These are phyloP conservation scores for Oryzias dopingdopingensis DNA, from an alignment of 2,797 vertebrate species.

Conservation along the genomic window DNA sequence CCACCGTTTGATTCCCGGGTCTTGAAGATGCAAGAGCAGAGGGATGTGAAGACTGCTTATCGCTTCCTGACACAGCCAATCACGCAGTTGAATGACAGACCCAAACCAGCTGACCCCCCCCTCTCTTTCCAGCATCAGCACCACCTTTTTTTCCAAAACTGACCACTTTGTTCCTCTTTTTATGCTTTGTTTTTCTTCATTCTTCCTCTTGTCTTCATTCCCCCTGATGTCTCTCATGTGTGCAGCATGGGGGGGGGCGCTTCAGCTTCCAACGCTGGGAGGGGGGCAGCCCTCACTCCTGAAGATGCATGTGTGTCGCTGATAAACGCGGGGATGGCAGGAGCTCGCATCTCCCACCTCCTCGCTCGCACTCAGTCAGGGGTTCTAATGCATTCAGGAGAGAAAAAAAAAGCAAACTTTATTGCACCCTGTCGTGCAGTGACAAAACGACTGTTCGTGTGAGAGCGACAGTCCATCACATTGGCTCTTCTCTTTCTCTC, in stretches of 20 bases:
- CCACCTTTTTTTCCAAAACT: constrained; percentile 20
- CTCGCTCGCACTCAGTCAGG: constrained; percentile 43
- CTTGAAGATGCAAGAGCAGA: constrained; percentile 65
- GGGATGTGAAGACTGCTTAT: constrained; percentile 68
- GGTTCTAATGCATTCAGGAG: constrained; percentile 17
- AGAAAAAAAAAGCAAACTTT: constrained; percentile 26
- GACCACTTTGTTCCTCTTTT: constrained; percentile 16
- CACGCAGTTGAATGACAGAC: constrained; percentile 63
- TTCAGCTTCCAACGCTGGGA: constrained; percentile 33
- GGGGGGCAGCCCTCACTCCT: constrained; percentile 45
- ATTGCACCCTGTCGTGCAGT: constrained; percentile 40
- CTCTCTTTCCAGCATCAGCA: not conserved
- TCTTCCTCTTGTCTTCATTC: constrained; percentile 17
- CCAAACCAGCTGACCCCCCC: constrained; percentile 46
- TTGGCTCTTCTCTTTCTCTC: constrained; percentile 28
- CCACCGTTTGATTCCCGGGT: constrained; percentile 60
- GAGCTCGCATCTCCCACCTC: constrained; percentile 47
- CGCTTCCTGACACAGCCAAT: constrained; percentile 71
- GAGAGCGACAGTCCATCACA: constrained; percentile 47
- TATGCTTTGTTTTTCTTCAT: constrained; percentile 1
- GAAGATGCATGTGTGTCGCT: constrained; percentile 44
- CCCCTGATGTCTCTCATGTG: constrained; percentile 33
- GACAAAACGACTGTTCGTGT: constrained; percentile 58
- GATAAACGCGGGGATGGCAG: constrained; percentile 53
- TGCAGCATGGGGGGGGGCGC: constrained; percentile 37